phyloP scores from a whole-genome alignment of 1,140 invertebrate genomes.

The Chionoecetes opilio region DNA sequence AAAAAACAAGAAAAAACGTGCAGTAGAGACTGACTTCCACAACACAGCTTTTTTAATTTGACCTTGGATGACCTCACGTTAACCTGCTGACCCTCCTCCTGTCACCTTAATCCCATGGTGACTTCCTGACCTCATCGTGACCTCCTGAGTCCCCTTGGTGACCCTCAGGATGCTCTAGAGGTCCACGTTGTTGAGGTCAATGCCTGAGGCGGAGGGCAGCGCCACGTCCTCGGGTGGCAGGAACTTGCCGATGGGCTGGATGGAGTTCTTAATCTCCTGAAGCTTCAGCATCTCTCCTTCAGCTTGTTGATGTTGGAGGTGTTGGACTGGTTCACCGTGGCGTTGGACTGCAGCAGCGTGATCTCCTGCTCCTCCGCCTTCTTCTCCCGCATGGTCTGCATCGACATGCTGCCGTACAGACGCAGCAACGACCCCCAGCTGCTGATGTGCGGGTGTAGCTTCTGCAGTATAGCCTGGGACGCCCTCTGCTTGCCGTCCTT shows the following conservation, averaged over 20 bases:
- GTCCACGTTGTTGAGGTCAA: constrained; percentile 90
- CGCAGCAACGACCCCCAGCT: constrained; percentile 97
- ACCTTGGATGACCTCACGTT: no score
- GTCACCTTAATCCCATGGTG: no score
- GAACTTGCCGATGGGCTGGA: constrained; percentile 90
- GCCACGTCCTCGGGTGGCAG: constrained; percentile 87
- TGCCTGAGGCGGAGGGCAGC: constrained; percentile 88
- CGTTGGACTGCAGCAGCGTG: constrained; percentile 94
- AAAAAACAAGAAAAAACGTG: no score
- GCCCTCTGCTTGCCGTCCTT: constrained; percentile 98
- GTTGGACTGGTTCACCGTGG: constrained; percentile 95
- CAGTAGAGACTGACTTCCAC: no score
- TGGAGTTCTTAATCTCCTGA: constrained; percentile 84
- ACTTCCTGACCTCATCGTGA: no score
- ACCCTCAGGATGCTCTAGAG: no score
- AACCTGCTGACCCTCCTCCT: no score
- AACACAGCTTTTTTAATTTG: no score
- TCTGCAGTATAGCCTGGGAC: constrained; percentile 96
- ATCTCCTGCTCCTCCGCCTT: constrained; percentile 98
- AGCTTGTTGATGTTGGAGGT: constrained; percentile 96
- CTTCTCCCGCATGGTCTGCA: constrained; percentile 96
- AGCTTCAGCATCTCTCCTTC: constrained; percentile 93
- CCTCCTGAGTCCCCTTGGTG: no score
- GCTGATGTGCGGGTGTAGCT: constrained; percentile 94
- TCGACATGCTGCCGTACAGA: constrained; percentile 96